Evolutionary conservation across 2,113 vertebrate genomes (phyloP), one percentile per base, ranked within the genome.

Genomic region (Amphiprion percula): DNA sequence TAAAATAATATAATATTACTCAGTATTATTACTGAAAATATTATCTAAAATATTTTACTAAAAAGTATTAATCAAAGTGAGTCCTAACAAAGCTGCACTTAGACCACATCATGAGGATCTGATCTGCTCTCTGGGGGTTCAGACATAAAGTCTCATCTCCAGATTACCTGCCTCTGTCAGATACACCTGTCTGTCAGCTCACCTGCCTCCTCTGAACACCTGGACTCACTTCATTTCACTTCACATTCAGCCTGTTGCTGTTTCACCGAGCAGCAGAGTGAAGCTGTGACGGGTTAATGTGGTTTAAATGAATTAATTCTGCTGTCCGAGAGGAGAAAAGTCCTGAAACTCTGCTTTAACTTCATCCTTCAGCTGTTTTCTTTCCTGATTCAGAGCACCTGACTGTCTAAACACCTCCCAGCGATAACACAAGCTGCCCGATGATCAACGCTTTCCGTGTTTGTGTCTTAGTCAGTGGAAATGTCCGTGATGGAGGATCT

Each of bases 1-100:
- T 26, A 26, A 26, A 26, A 26, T 26, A 26, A 2, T 26, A 26
- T 2, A 26, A 26, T 26, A 26, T 26, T 1, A 26, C 24, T 26
- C 24, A 26, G 3, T 26, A 26, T 2, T 26, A 26, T 26, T 26
- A 26, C 24, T 26, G 24, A 26, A 26, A 26, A 26, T 26, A 26
- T 26, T 26, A 26, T 26, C 1, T 26, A 26, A 26, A 26, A 26
- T 26, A 26, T n/a, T 26, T 26, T 26, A 26, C 1, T 1, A 2
- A 1, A 26, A 26, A 26, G 3, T 26, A 93, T 95, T 95, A 93
- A 92, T 94, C 93, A 94, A 64, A 79, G 83, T 67, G 88, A 91
- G 88, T 21, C 21, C 59, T 52, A 88, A 92, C 89, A 92, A 93
- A 90, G 89, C 80, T 78, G 77, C 83, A 76, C 79, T 87, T 86